A percentile compares a stretch with the other conserved stretches of the same genome.
Evolutionary conservation across 2,888 invertebrate species (phyloP).

Genomic region (Sarcophaga rosellei): DNA sequence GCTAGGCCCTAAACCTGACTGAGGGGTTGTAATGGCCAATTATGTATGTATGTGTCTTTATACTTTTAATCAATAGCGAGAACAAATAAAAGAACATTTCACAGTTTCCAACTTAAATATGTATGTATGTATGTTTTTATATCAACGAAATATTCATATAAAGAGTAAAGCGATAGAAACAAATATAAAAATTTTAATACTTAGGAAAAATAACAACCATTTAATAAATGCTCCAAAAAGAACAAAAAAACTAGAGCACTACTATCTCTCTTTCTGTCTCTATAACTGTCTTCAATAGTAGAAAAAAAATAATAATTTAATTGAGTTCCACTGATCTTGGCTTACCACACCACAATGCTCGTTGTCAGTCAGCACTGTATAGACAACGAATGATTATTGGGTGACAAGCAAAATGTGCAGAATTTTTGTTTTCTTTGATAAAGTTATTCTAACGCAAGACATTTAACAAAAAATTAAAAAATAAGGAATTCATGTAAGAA

Average conservation of each 20-base stretch:
- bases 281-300: neutral
- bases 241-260: neutral
- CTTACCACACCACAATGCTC: neutral
- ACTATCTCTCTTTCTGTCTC: neutral
- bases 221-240: conserved; percentile 29
- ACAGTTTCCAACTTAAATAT: conserved; percentile 5
- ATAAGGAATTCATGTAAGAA: neutral
- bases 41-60: no score
- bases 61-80: neutral
- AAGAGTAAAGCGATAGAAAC: conserved; percentile 32
- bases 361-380: neutral
- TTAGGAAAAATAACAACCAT: conserved; percentile 57
- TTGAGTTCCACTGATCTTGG: conserved; percentile 50
- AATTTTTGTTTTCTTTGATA: conserved; percentile 1
- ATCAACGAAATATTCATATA: conserved; percentile 24
- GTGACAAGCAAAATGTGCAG: conserved; percentile 7
- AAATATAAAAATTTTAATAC: conserved; percentile 37
- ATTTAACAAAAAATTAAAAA: conserved; percentile 9
- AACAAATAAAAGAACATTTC: neutral
- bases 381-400: neutral
- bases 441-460: conserved; percentile 34
- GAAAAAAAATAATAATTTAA: conserved; percentile 46
- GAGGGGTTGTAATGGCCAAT: no score
- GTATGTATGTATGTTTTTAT: no score
- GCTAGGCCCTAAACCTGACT: no score